Base-by-base conservation (phyloP, 2,113 vertebrate genomes). In the Epinephelus cyanopodus region DNA sequence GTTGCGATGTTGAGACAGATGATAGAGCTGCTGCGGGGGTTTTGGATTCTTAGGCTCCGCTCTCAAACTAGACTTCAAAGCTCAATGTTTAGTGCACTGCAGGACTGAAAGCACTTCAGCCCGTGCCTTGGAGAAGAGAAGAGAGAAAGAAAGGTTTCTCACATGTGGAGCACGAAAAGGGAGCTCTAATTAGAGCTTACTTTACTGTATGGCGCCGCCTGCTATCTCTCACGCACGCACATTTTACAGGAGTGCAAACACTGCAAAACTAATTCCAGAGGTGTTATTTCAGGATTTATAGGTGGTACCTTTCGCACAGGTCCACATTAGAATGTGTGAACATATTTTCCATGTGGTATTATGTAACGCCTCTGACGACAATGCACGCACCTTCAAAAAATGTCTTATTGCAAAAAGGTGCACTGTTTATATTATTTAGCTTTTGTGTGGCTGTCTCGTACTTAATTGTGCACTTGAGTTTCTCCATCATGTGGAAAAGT, bases 41-140 rank as follows among this genome's bases (percentile, higher is more conserved):
- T 74, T 67, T 6, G 45, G 63, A 80, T 37, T 82, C 48, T 82
- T 68, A 12, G 58, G 66, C 37, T 60, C 54, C 45, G 11, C 52
- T 65, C 39, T 58, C 17, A 77, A 70, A 76, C 23, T 12, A 47
- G 14, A 84, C 71, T 75, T 91, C 82, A 82, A 87, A 88, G 86
- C 64, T 27, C 0, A 0, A 6, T 63, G 66, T 84, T 89, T 58
- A 50, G 47, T 5, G 11, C 25, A 0, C 45, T 1, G 47, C 39
- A 17, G 65, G 64, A n/a, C 4, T 7, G 76, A 71, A 74, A 54
- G 47, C 6, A 18, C 47, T 17, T 58, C 27, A 12, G 50, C 10
- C 3, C 14, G 2, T 21, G 67, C 81, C 56, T 83, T 3, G 39
- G 63, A 86, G 75, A 77, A 63, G 14, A 57, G 48, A 53, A 8